Conservation (phyloP, 2,113 vertebrate species). For the Lampris megalopsis region DNA sequence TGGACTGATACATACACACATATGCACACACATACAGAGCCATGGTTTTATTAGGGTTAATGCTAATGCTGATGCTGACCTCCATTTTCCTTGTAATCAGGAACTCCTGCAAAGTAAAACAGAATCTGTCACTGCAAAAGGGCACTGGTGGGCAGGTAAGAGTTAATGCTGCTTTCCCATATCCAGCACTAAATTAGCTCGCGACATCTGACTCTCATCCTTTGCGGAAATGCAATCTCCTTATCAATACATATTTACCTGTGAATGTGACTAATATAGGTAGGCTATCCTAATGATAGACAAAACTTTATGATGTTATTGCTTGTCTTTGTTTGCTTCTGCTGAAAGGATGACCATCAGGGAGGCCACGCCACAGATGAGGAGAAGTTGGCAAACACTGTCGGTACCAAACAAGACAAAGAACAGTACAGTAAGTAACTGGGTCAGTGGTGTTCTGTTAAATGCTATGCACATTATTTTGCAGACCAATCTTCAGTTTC, state of each 20-base stretch:
- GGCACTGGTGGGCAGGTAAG: slow-evolving; percentile 84
- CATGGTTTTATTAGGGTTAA: slow-evolving; percentile 25
- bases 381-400: slow-evolving; percentile 90
- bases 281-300: too few relatives aligned
- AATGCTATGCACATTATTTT: not conserved
- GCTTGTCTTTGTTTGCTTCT: slow-evolving; percentile 10
- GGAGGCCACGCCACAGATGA: slow-evolving; percentile 91
- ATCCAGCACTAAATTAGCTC: too few relatives aligned
- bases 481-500: not conserved
- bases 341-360: slow-evolving; percentile 80
- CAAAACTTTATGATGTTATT: not conserved
- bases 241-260: too few relatives aligned
- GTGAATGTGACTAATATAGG: too few relatives aligned
- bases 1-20: not conserved
- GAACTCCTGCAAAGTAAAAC: slow-evolving; percentile 93
- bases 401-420: slow-evolving; percentile 71
- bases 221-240: too few relatives aligned
- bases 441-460: not conserved
- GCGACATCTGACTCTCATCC: too few relatives aligned
- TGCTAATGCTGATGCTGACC: slow-evolving; percentile 24
- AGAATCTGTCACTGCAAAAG: slow-evolving; percentile 80
- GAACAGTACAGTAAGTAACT: slow-evolving; percentile 64
- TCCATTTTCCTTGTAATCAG: slow-evolving; percentile 69
- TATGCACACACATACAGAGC: slow-evolving; percentile 3
- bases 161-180: not conserved